phyloP scores from a whole-genome alignment of 2,888 invertebrate species.

The Caenorhabditis sp. region DNA sequence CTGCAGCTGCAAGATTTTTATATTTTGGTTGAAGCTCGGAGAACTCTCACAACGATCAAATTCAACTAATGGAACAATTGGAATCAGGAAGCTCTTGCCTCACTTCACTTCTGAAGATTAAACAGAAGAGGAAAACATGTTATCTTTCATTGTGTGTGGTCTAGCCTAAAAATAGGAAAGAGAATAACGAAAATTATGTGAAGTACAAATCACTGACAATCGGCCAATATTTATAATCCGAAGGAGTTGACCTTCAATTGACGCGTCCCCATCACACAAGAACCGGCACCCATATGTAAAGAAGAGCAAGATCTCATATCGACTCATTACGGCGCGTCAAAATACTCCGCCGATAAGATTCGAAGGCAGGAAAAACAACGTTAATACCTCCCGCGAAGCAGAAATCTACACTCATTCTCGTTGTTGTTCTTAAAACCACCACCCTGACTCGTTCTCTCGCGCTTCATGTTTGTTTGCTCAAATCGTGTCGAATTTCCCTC shows the following conservation, averaged over 20 bases:
- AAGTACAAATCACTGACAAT: slow-evolving; percentile 25
- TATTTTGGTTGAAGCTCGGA: no score
- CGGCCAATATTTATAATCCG: no score
- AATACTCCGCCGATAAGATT: neutral
- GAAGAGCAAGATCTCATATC: slow-evolving; percentile 1
- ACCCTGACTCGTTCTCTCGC: slow-evolving; percentile 34
- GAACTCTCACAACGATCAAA: no score
- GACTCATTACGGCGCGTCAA: slow-evolving; percentile 6
- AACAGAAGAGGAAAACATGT: no score
- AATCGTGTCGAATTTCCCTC: slow-evolving; percentile 61
- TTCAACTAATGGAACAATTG: no score
- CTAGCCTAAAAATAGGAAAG: neutral
- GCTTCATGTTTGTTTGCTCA: slow-evolving; percentile 58
- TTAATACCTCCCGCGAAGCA: slow-evolving; percentile 34
- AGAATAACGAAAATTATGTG: neutral
- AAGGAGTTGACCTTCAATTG: no score
- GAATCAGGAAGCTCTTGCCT: no score
- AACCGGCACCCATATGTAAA: neutral
- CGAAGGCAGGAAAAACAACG: slow-evolving; percentile 22
- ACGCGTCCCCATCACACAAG: slow-evolving; percentile 8
- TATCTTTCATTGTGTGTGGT: slow-evolving; percentile 38
- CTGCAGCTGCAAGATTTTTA: no score
- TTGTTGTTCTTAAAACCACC: slow-evolving; percentile 32
- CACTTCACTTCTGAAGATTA: no score
- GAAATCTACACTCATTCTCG: slow-evolving; percentile 39